phyloP scores from a whole-genome alignment of 2,797 vertebrate species.

The Hozukius guyotensis region DNA sequence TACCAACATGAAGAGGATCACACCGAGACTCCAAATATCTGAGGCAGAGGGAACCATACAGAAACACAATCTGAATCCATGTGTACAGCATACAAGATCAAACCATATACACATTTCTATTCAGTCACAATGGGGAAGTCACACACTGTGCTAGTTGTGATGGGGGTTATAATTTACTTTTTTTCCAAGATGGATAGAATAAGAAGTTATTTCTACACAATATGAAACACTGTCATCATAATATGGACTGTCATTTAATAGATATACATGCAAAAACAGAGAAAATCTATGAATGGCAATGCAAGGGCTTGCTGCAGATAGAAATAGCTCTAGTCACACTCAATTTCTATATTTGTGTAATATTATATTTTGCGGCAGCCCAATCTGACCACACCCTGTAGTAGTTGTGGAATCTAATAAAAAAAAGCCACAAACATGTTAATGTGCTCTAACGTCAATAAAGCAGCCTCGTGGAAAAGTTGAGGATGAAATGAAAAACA shows the following conservation, averaged over 20 bases:
- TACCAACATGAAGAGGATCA: slow-evolving; percentile 92
- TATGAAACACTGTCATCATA: background rate
- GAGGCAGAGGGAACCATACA: slow-evolving; percentile 22
- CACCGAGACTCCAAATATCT: slow-evolving; percentile 93
- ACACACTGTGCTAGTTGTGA: background rate
- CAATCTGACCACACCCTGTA: background rate
- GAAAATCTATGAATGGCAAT: background rate
- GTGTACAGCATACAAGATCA: background rate
- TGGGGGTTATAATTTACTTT: no score
- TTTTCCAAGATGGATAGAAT: background rate
- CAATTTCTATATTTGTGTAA: background rate
- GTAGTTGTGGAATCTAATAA: background rate
- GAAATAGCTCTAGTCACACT: background rate
- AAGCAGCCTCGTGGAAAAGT: background rate
- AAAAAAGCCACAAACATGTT: background rate
- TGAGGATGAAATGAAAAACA: background rate
- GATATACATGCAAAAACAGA: background rate
- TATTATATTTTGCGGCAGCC: background rate
- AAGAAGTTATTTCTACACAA: background rate
- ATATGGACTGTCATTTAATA: background rate
- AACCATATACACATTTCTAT: background rate
- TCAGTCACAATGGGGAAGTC: background rate
- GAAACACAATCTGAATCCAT: background rate
- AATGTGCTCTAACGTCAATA: background rate
- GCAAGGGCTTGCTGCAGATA: background rate